Evolutionary conservation across 2,113 vertebrate genomes (phyloP).

Genomic region (Oenanthe melanoleuca): DNA sequence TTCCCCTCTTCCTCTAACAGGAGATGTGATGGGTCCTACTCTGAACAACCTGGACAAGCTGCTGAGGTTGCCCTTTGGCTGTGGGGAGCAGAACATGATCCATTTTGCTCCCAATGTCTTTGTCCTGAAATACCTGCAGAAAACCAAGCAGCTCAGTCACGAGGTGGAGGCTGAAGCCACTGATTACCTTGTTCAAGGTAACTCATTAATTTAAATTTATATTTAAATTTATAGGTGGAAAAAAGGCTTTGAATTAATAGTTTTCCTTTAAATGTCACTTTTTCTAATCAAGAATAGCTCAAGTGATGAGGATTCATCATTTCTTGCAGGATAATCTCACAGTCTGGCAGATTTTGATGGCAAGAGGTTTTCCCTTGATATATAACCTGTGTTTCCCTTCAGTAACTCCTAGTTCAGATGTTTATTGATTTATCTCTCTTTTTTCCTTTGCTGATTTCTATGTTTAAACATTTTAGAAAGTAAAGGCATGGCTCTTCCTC

Average conservation of each 20-base stretch:
- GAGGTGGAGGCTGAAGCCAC: conserved; percentile 90
- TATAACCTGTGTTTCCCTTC: not conserved
- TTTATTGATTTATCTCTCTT: not conserved
- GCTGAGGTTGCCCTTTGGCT: conserved; percentile 88
- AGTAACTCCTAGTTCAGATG: not conserved
- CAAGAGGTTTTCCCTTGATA: not conserved
- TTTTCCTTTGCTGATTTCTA: not conserved
- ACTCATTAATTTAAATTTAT: not conserved
- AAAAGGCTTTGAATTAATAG: not conserved
- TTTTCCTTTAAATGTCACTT: not conserved
- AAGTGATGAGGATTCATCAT: not conserved
- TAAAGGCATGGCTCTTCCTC: not conserved
- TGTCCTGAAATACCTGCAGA: conserved; percentile 92
- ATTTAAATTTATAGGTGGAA: not conserved
- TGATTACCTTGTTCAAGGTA: conserved; percentile 87
- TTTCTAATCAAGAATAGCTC: not conserved
- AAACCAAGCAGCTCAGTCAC: conserved; percentile 85
- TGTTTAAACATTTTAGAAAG: not conserved
- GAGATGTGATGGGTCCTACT: conserved; percentile 93
- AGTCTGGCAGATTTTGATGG: not conserved
- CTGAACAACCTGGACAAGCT: conserved; percentile 90
- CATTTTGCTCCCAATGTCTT: conserved; percentile 95
- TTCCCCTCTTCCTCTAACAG: conserved; percentile 56
- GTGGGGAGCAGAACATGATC: conserved; percentile 97
- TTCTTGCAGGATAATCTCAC: not conserved